Base-by-base conservation (phyloP, 2,113 vertebrate genomes). In the Thermophis baileyi region DNA sequence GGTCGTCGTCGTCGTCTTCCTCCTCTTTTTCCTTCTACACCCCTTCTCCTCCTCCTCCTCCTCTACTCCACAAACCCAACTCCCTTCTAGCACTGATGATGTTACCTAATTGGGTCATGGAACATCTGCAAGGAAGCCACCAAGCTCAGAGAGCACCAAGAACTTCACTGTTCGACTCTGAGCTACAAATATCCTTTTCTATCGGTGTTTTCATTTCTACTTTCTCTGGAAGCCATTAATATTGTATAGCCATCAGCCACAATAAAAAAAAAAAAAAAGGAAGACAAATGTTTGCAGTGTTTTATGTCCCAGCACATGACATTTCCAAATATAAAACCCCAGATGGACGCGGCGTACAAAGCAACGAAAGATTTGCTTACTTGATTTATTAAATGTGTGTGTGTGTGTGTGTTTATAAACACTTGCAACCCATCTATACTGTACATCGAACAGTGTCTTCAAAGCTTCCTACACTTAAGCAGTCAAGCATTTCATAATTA, bases 401-500 rank as follows among this genome's bases (percentile, higher is more conserved):
- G 1, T 0, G 12, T 2, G 6, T 10, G 6, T 10, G 47, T 6
- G 47, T 10, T 46, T 60, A 30, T 57, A 60, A 44, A 89, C 47
- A 53, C 51, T 30, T 11, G 40, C 35, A 11, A 24, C 30, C 0
- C 44, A 12, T 24, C 22, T 35, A 40, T 40, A 81, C 22, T 35
- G 20, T 40, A 81, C 1, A 4, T 35, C 11, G 18, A 44, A 46
- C 3, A 1, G 35, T 9, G 18, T 44, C 81, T 93, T 91, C 4
- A 93, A 90, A 50, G 85, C 89, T 92, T 95, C 90, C 95, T 93
- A 92, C 50, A 92, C 93, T 87, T 49, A 94, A 93, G 92, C 89
- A 96, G 92, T 93, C 92, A 1, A 0, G 95, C 92, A 95, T 95
- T 94, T 53, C 94, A 95, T 60, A 92, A 93, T 95, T 93, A 3